These are phyloP conservation scores for Acyrthosiphon pisum DNA, from an alignment of 1,140 invertebrate species.

Conservation along the genomic window DNA sequence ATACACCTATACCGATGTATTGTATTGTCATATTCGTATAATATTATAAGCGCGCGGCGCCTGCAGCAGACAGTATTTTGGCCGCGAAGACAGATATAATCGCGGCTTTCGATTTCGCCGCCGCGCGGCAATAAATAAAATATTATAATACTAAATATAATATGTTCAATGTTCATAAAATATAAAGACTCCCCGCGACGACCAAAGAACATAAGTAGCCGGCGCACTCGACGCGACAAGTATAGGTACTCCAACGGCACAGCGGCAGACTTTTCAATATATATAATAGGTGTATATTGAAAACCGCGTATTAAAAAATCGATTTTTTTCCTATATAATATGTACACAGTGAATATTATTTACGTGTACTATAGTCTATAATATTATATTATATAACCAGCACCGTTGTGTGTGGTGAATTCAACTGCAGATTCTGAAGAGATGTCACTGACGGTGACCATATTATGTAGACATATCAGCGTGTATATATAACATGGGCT, in stretches of 20 bases:
- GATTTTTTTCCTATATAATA: background rate
- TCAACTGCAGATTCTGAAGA: background rate
- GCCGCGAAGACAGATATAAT: background rate
- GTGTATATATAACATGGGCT: no score
- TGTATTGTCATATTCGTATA: background rate
- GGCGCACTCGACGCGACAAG: background rate
- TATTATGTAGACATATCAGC: background rate
- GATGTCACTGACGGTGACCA: background rate
- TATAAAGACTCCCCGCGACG: conserved; percentile 23
- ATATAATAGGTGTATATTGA: background rate
- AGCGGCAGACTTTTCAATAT: background rate
- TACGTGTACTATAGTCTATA: background rate
- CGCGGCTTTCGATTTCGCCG: conserved; percentile 24
- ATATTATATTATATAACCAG: no score
- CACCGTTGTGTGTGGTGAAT: background rate
- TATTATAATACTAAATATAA: conserved; percentile 5
- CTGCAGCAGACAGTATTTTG: background rate
- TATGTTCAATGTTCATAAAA: background rate
- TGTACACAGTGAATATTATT: background rate
- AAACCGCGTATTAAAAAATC: background rate
- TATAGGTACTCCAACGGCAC: background rate
- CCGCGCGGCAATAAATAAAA: conserved; percentile 3
- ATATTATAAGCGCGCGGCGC: background rate
- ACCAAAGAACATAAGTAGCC: background rate
- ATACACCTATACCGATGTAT: background rate